Conservation (phyloP, 2,797 vertebrate genomes). For the Falco peregrinus region DNA sequence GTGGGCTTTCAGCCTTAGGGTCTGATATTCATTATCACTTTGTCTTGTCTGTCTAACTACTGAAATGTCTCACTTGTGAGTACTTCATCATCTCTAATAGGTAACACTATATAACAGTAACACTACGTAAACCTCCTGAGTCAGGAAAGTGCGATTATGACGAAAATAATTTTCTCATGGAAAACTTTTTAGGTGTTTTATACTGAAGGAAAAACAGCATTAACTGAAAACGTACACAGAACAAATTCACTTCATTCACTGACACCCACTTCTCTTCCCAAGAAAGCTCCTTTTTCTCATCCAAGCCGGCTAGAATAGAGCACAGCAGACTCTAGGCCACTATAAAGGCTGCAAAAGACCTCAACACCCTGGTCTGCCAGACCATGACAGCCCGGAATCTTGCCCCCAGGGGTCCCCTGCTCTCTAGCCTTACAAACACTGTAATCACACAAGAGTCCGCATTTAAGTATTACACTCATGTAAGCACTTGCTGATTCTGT, state of each 20-base stretch:
- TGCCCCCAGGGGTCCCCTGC: neutral
- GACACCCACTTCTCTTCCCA: neutral
- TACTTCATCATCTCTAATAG: neutral
- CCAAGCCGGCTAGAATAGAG: neutral
- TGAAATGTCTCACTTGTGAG: neutral
- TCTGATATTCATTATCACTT: neutral
- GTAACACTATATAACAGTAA: neutral
- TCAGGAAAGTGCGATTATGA: neutral
- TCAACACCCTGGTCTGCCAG: accelerated
- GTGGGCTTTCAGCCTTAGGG: neutral
- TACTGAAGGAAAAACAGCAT: neutral
- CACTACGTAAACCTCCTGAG: neutral
- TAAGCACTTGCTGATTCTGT: neutral
- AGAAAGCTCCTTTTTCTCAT: neutral
- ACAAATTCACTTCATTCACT: neutral
- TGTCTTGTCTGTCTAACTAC: neutral
- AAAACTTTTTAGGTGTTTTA: neutral
- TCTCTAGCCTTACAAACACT: neutral
- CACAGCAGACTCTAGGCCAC: neutral
- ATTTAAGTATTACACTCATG: neutral
- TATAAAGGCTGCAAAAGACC: neutral
- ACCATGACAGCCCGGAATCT: accelerated
- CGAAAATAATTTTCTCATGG: neutral
- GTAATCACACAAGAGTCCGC: neutral
- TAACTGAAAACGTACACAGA: neutral